These are phyloP conservation scores for Cataglyphis hispanica DNA, from an alignment of 1,140 invertebrate genomes.

Conservation along the genomic window DNA sequence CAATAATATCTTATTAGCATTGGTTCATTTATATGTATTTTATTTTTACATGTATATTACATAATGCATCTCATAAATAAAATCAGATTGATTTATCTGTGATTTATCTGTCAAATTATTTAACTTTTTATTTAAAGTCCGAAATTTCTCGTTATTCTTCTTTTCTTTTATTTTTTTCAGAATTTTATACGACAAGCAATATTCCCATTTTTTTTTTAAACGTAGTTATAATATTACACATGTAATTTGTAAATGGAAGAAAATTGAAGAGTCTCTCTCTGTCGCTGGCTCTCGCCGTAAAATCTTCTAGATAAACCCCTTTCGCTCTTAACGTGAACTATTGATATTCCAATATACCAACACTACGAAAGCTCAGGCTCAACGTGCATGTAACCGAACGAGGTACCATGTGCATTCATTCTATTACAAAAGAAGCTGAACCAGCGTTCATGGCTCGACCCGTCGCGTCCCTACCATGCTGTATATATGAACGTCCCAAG, in stretches of 20 bases:
- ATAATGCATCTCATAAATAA: neutral
- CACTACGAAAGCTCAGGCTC: conserved; percentile 73
- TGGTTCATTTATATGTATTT: neutral
- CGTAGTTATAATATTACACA: neutral
- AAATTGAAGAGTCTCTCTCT: conserved; percentile 13
- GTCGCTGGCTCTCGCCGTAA: conserved; percentile 13
- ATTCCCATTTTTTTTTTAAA: neutral
- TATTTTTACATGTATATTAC: too few relatives aligned
- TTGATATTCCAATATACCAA: conserved; percentile 82
- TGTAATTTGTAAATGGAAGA: neutral
- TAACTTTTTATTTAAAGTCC: neutral
- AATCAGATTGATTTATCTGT: neutral
- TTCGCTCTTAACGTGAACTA: conserved; percentile 78
- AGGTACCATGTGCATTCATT: conserved; percentile 83
- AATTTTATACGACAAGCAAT: neutral
- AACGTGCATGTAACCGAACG: conserved; percentile 84
- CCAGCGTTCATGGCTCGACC: conserved; percentile 74
- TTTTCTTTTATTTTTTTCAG: neutral
- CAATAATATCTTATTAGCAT: neutral
- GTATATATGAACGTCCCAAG: conserved; percentile 59
- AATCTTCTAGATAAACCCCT: conserved; percentile 72
- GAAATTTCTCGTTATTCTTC: neutral
- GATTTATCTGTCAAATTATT: neutral
- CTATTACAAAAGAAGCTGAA: conserved; percentile 85
- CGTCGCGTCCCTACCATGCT: conserved; percentile 77